Conservation (phyloP, 2,888 invertebrate species). For the Cryptops parisi region DNA sequence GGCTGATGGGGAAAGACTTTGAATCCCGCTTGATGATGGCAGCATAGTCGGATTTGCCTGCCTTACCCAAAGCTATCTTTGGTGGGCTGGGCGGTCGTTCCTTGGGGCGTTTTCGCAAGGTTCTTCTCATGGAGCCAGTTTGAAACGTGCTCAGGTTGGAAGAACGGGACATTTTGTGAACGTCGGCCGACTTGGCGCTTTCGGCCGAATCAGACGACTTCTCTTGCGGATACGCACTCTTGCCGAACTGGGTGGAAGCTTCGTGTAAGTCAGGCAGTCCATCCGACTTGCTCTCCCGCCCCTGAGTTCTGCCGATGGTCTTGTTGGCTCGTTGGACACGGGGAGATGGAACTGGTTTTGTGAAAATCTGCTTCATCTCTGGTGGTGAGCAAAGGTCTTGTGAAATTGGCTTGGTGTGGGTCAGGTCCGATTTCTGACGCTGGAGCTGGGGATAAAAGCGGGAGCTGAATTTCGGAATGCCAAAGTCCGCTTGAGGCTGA, state of each 20-base stretch:
- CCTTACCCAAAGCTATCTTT: conserved; percentile 18
- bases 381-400: conserved; percentile 21
- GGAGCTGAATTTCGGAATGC: conserved; percentile 13
- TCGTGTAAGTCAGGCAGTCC: conserved; percentile 6
- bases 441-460: conserved; percentile 37
- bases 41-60: conserved; percentile 10
- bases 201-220: conserved; percentile 44
- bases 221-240: conserved; percentile 29
- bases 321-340: conserved; percentile 19
- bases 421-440: conserved; percentile 28
- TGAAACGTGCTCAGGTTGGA: neutral
- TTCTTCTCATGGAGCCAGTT: conserved; percentile 11
- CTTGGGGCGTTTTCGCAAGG: conserved; percentile 21
- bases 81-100: conserved; percentile 23
- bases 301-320: conserved; percentile 9
- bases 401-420: conserved; percentile 24
- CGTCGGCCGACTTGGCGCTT: conserved; percentile 37
- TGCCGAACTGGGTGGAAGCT: neutral
- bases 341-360: conserved; percentile 24
- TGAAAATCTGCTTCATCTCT: conserved; percentile 7
- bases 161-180: neutral
- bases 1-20: conserved; percentile 3
- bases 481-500: conserved; percentile 9
- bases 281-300: conserved; percentile 14
- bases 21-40: conserved; percentile 7